These are phyloP conservation scores for rabbit (Oryctolagus cuniculus) DNA, from an alignment of 2,113 vertebrate species.

Conservation along the genomic window DNA sequence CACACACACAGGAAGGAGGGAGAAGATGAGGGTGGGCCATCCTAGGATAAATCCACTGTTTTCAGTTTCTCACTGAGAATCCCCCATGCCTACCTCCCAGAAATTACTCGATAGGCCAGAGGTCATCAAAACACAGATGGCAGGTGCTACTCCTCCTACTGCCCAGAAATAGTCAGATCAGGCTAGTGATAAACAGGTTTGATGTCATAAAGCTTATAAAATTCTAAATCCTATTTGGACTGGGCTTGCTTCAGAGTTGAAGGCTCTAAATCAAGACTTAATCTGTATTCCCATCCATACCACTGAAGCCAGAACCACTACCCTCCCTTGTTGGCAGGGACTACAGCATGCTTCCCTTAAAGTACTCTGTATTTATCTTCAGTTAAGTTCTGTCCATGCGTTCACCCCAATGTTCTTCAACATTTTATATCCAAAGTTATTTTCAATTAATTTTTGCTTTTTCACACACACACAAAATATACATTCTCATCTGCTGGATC, in stretches of 20 bases:
- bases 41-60: slow-evolving; percentile 55
- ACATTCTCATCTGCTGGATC: no score
- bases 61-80: slow-evolving; percentile 67
- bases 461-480: no score
- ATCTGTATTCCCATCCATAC: background rate
- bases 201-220: slow-evolving; percentile 70
- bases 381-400: background rate
- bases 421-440: background rate
- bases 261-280: background rate
- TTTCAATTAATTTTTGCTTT: no score
- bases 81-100: background rate
- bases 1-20: background rate
- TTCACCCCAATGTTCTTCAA: background rate
- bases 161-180: slow-evolving; percentile 75
- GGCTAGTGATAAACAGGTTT: slow-evolving; percentile 75
- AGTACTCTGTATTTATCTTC: background rate
- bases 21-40: no score
- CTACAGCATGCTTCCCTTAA: background rate
- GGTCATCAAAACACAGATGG: slow-evolving; percentile 75
- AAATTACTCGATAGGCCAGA: slow-evolving; percentile 65
- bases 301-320: background rate
- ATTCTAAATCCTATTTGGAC: slow-evolving; percentile 20
- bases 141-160: slow-evolving; percentile 42
- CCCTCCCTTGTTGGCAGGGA: background rate
- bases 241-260: background rate